Percentiles rank a stretch among this genome's conserved stretches.
These are phyloP conservation scores for Limnephilus marmoratus DNA, from an alignment of 2,888 invertebrate genomes.

Conservation along the genomic window DNA sequence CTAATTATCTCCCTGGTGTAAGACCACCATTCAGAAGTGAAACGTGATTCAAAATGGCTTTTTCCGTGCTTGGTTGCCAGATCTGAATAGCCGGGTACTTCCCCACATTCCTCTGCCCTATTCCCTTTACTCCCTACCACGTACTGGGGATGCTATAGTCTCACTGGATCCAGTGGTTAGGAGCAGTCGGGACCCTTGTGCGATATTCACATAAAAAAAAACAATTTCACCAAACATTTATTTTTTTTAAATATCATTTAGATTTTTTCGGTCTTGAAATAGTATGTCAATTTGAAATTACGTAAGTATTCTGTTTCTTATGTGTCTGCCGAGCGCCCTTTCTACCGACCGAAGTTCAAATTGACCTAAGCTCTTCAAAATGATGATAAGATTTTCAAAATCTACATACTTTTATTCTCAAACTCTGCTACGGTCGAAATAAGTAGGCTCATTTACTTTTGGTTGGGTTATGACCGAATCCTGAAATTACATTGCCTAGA, in stretches of 20 bases:
- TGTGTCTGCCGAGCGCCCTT: background rate
- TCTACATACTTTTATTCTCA: background rate
- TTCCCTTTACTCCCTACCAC: too few relatives aligned
- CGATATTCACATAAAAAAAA: too few relatives aligned
- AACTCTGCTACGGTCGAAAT: background rate
- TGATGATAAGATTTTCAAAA: background rate
- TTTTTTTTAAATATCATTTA: too few relatives aligned
- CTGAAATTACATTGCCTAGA: background rate
- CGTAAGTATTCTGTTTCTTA: background rate
- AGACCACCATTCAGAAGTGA: too few relatives aligned
- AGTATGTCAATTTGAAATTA: background rate
- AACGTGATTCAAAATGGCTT: too few relatives aligned
- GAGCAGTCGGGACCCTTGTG: too few relatives aligned
- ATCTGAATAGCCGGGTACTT: too few relatives aligned
- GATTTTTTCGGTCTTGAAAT: background rate
- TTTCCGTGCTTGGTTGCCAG: too few relatives aligned
- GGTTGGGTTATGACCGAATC: background rate
- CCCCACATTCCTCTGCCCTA: too few relatives aligned
- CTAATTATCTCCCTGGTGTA: too few relatives aligned
- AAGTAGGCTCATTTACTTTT: background rate
- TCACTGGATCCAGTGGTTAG: too few relatives aligned
- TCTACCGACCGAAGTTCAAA: background rate
- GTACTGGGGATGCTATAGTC: too few relatives aligned
- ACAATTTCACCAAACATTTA: background rate
- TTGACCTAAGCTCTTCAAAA: background rate